Evolutionary conservation across 1,140 invertebrate species (phyloP), one percentile per base, ranked within the genome.

Genomic region (Apis florea): DNA sequence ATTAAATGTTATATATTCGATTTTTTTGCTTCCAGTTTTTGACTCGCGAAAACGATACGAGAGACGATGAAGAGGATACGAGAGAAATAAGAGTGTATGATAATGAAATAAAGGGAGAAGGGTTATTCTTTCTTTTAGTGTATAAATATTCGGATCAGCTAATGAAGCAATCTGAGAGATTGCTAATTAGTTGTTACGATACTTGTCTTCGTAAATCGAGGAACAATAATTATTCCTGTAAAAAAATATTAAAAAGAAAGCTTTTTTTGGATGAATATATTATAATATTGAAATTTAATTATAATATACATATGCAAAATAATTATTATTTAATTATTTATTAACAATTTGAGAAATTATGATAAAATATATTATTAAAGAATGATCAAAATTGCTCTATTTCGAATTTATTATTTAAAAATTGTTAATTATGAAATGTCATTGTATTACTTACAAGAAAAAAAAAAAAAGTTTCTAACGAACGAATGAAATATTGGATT

Each of bases 101-200:
- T 21, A 40, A 58, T 15, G 31, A 24, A 56, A 47, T 47, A 58
- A 72, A 47, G 10, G 24, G 10, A 8, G 54, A 24, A 58, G 70
- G 2, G 10, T 40, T 56, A n/a, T n/a, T n/a, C n/a, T n/a, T n/a
- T n/a, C 69, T 56, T 72, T 58, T 58, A 72, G 59, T 58, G 11
- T 40, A 58, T 26, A 56, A n/a, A n/a, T 56, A 56, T 31, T 15
- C 53, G 21, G 15, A 31, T n/a, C 19, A 72, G 70, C n/a, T 59
- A 26, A 54, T 40, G 19, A 31, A 47, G 54, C 59, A 72, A 59
- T 72, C 70, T 13, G 21, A 21, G 11, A 4, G 6, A n/a, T 26
- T 40, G 70, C 31, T 58, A 72, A 72, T 72, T 72, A 72, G 70
- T 24, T n/a, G 31, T 72, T 72, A 72, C 4, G 11, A 12, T 19